Conservation (phyloP, 2,888 invertebrate genomes). For the Caenorhabditis sp. region DNA sequence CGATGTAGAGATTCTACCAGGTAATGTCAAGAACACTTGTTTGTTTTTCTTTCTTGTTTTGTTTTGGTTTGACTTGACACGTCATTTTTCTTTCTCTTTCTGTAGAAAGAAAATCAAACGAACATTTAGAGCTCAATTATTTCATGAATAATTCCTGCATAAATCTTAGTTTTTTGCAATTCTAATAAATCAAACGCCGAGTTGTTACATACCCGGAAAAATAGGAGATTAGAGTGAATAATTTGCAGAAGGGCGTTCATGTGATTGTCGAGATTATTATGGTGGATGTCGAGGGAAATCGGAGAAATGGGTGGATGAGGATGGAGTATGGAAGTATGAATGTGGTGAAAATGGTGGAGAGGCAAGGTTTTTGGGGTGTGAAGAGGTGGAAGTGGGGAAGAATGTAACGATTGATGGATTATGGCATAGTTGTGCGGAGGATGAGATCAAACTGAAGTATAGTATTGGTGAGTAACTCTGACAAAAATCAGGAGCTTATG, state of each 20-base stretch:
- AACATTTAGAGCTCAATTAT: no score
- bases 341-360: constrained; percentile 49
- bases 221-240: not conserved
- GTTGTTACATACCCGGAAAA: not conserved
- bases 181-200: no score
- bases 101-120: no score
- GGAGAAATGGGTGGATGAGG: constrained; percentile 65
- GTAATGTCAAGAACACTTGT: no score
- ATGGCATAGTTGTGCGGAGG: constrained; percentile 51
- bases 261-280: constrained; percentile 69
- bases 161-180: not conserved
- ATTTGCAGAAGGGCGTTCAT: constrained; percentile 14
- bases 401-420: constrained; percentile 63
- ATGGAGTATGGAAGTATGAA: constrained; percentile 58
- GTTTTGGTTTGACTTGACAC: no score
- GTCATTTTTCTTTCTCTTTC: no score
- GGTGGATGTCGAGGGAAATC: constrained; percentile 58
- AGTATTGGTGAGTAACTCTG: constrained; percentile 55
- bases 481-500: not conserved
- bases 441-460: constrained; percentile 48
- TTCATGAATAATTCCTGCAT: no score
- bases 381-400: constrained; percentile 39
- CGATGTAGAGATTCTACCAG: constrained; percentile 39
- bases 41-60: no score
- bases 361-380: constrained; percentile 33